Conservation (phyloP, 2,797 vertebrate species). For the Poecile montanus region DNA sequence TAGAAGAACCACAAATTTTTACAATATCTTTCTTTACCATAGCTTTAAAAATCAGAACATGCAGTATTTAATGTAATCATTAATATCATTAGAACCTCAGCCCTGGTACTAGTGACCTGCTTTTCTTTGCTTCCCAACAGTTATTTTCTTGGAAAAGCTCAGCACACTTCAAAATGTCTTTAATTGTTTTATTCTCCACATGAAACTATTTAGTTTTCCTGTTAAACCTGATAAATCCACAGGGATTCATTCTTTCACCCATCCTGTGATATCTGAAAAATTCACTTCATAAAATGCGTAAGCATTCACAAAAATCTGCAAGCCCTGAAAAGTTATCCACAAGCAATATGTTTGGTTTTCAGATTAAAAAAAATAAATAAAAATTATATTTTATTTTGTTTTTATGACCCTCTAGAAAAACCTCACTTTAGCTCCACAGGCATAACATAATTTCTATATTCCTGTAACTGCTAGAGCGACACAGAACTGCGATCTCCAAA, state of each 20-base stretch:
- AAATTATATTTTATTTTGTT: not conserved
- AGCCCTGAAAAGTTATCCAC: not conserved
- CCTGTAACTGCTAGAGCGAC: not conserved
- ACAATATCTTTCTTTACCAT: not conserved
- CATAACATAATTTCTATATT: not conserved
- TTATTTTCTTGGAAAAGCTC: not conserved
- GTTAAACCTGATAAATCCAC: not conserved
- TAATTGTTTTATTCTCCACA: not conserved
- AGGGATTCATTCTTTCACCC: not conserved
- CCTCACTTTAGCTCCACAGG: not conserved
- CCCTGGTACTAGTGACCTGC: not conserved
- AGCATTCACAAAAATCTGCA: not conserved
- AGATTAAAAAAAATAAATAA: not conserved
- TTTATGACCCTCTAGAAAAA: not conserved
- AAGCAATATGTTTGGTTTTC: not conserved
- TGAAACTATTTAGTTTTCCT: not conserved
- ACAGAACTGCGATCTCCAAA: not conserved
- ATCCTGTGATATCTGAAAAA: not conserved
- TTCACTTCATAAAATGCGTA: not conserved
- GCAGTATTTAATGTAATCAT: not conserved
- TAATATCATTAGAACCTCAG: not conserved
- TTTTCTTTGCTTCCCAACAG: not conserved
- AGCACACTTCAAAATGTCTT: not conserved
- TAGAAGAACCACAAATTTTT: not conserved
- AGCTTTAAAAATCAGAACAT: not conserved